These are phyloP conservation scores for Agrochola lota DNA, from an alignment of 2,888 invertebrate species.

Conservation along the genomic window DNA sequence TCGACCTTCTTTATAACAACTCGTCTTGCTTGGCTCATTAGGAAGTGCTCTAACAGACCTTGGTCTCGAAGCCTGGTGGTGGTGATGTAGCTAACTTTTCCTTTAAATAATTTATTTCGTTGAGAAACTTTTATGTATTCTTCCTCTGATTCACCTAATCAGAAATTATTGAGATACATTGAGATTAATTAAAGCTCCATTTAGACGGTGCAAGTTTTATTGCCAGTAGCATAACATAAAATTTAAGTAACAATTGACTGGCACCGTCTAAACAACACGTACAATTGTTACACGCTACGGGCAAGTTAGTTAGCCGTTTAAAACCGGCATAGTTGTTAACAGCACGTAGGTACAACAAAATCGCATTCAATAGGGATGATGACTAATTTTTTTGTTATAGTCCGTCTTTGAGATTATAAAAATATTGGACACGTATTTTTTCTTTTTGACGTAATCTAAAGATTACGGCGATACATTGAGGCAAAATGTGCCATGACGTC, in stretches of 20 bases:
- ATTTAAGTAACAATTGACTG: too few species aligned
- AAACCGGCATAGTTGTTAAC: not conserved
- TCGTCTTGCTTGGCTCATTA: slow-evolving; percentile 38
- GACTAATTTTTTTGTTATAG: too few species aligned
- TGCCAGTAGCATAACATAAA: too few species aligned
- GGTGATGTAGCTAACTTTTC: not conserved
- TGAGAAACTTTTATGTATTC: not conserved
- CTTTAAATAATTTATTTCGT: not conserved
- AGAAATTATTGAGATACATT: not conserved
- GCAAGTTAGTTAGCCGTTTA: not conserved
- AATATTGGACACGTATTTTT: too few species aligned
- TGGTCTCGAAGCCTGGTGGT: not conserved
- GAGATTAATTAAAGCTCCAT: not conserved
- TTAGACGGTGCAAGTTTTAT: too few species aligned
- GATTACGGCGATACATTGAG: too few species aligned
- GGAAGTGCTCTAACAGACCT: slow-evolving; percentile 17
- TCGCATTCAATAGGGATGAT: too few species aligned
- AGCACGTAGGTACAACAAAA: not conserved
- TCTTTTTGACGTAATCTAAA: too few species aligned
- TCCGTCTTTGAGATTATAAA: too few species aligned
- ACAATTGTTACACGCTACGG: not conserved
- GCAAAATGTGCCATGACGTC: too few species aligned
- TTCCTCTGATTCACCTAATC: not conserved
- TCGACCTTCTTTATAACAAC: slow-evolving; percentile 42
- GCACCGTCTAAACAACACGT: not conserved